Percentiles rank a stretch among this genome's conserved stretches.
These are phyloP conservation scores for Pentalonia nigronervosa DNA, from an alignment of 1,140 invertebrate genomes.

Conservation along the genomic window DNA sequence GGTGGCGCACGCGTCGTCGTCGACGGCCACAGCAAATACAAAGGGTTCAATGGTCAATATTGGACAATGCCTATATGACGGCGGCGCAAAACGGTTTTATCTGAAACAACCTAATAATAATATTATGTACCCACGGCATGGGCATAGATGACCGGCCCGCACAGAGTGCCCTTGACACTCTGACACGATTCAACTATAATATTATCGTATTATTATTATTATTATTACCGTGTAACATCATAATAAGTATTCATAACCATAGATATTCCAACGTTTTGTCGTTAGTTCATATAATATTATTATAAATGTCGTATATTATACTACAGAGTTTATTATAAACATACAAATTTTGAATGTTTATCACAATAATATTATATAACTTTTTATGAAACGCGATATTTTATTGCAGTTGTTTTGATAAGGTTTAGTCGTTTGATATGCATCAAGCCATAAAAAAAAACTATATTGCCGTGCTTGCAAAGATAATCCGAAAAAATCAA, in stretches of 20 bases:
- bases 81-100: background rate
- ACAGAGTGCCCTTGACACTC: background rate
- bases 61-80: background rate
- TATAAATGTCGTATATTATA: background rate
- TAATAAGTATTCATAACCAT: no score
- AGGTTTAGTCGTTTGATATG: background rate
- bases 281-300: background rate
- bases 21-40: no score
- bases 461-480: background rate
- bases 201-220: no score
- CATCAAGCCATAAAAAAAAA: background rate
- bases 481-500: background rate
- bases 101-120: background rate
- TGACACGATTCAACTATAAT: background rate
- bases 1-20: no score
- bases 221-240: no score
- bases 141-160: no score
- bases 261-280: background rate
- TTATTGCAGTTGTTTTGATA: background rate
- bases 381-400: background rate
- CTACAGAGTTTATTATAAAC: background rate
- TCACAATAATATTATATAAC: background rate
- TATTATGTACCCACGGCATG: no score
- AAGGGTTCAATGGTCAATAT: background rate
- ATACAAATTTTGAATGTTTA: background rate